A percentile compares a stretch with the other conserved stretches of the same genome.
Conservation (phyloP, 2,888 invertebrate genomes). For the Watsonalla binaria region DNA sequence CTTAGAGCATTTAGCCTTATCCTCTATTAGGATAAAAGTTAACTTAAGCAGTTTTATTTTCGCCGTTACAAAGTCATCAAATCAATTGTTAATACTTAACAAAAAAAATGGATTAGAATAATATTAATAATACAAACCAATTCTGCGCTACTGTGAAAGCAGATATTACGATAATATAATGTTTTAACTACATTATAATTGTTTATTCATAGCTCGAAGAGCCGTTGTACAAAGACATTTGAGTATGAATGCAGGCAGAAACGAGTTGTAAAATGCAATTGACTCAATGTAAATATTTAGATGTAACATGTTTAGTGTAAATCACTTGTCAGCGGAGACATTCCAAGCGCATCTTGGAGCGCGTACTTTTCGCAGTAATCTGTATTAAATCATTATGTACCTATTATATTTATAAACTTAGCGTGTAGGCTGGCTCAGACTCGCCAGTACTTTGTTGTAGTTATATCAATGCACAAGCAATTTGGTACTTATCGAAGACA, state of each 20-base stretch:
- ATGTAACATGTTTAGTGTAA: conserved; percentile 5
- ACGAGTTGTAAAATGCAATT: conserved; percentile 24
- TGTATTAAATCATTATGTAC: not conserved
- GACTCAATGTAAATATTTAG: conserved; percentile 18
- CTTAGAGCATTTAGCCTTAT: no score
- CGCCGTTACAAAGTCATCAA: no score
- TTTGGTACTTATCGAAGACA: not conserved
- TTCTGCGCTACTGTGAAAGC: no score
- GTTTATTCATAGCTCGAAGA: no score
- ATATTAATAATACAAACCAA: no score
- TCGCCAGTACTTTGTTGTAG: not conserved
- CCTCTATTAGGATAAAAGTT: no score
- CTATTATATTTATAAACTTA: not conserved
- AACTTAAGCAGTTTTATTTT: no score
- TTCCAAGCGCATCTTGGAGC: not conserved
- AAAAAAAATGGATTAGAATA: no score
- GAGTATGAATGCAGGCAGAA: conserved; percentile 16
- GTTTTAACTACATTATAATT: no score
- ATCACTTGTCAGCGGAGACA: not conserved
- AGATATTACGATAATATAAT: no score
- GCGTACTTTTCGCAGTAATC: not conserved
- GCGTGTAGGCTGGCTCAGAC: not conserved
- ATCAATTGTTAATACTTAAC: no score
- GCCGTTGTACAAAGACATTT: conserved; percentile 4
- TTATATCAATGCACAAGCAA: not conserved